Conservation (phyloP, 2,888 invertebrate species). For the Stenurella melanura region DNA sequence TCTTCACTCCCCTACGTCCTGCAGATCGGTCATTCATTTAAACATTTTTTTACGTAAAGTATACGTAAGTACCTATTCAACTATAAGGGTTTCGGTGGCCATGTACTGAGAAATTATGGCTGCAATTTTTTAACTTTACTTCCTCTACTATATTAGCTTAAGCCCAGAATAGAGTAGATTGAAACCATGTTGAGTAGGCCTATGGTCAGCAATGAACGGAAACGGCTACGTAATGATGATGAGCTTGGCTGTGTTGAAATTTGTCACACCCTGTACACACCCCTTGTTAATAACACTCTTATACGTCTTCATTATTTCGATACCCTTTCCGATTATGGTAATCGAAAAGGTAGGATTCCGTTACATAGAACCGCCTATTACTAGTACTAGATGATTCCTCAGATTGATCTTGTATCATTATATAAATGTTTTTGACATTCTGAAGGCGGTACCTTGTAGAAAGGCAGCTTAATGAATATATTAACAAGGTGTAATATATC, state of each 20-base stretch:
- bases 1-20: too few species aligned
- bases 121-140: too few species aligned
- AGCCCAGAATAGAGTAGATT: too few species aligned
- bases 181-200: too few species aligned
- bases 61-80: too few species aligned
- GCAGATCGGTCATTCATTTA: too few species aligned
- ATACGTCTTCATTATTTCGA: conserved; percentile 14
- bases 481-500: conserved; percentile 28
- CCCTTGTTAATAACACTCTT: not conserved
- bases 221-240: too few species aligned
- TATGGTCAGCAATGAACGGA: too few species aligned
- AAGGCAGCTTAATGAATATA: conserved; percentile 26
- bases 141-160: too few species aligned
- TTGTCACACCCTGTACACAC: conserved; percentile 15
- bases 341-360: not conserved
- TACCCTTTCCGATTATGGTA: not conserved
- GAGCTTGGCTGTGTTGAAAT: not conserved
- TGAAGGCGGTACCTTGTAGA: conserved; percentile 17
- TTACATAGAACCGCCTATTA: conserved; percentile 15
- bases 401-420: conserved; percentile 8
- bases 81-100: too few species aligned
- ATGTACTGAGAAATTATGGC: too few species aligned
- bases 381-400: conserved; percentile 13
- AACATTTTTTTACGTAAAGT: too few species aligned
- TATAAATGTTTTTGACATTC: conserved; percentile 22